phyloP scores from a whole-genome alignment of 2,888 invertebrate species.

The Notodonta dromedarius region DNA sequence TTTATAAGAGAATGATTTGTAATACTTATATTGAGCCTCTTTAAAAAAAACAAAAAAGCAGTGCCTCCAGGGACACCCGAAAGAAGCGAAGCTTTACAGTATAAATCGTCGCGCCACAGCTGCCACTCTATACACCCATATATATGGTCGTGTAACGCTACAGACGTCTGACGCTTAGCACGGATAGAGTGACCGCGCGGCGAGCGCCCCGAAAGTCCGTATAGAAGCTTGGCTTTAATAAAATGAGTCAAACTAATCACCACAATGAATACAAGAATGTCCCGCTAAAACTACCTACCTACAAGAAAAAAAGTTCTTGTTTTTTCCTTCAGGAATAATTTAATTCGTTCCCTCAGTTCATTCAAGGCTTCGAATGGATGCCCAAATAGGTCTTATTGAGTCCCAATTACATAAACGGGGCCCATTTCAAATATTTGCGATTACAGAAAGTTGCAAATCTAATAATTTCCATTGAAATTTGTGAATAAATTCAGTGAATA shows the following conservation, averaged over 20 bases:
- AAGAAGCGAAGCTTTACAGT: too few relatives aligned
- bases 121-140: too few relatives aligned
- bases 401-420: constrained; percentile 23
- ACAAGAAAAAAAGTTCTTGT: constrained; percentile 18
- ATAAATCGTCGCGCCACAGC: too few relatives aligned
- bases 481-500: constrained; percentile 13
- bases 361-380: constrained; percentile 7
- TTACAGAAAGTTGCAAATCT: constrained; percentile 11
- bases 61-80: too few relatives aligned
- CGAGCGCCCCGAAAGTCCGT: too few relatives aligned
- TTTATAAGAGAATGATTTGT: too few relatives aligned
- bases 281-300: constrained; percentile 7
- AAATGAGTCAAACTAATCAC: background rate
- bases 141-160: too few relatives aligned
- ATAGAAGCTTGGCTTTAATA: too few relatives aligned
- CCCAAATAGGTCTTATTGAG: constrained; percentile 22
- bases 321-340: constrained; percentile 21
- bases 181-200: too few relatives aligned
- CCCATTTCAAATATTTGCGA: constrained; percentile 20
- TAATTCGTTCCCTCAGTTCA: constrained; percentile 22
- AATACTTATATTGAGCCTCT: too few relatives aligned
- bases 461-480: constrained; percentile 23
- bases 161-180: too few relatives aligned
- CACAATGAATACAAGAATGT: background rate
- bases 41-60: too few relatives aligned